Conservation (phyloP, 1,140 invertebrate species). For the Drosophila busckii region DNA sequence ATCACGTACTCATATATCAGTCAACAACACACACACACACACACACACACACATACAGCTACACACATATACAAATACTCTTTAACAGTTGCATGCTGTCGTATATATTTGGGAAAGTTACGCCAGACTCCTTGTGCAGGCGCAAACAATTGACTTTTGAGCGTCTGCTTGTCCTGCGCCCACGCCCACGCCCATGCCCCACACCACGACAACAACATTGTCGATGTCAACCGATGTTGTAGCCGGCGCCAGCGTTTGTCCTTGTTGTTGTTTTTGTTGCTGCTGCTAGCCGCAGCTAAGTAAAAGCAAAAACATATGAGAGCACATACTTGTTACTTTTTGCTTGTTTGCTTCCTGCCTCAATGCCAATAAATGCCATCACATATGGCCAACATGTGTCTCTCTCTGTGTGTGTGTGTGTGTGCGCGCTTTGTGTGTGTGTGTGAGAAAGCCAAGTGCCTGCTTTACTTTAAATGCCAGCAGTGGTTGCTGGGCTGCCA, state of each 20-base stretch:
- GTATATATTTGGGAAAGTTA: conserved; percentile 43
- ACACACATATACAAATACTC: conserved; percentile 1
- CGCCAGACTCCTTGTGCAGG: conserved; percentile 58
- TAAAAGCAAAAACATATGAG: conserved; percentile 71
- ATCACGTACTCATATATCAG: conserved; percentile 42
- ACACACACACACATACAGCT: conserved; percentile 20
- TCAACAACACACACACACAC: conserved; percentile 21
- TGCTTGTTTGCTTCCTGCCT: conserved; percentile 48
- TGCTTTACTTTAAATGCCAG: conserved; percentile 51
- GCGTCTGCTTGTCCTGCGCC: conserved; percentile 22
- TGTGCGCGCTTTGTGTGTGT: neutral
- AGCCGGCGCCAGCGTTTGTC: conserved; percentile 34
- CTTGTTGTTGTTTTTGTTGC: conserved; percentile 36
- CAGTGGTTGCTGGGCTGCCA: conserved; percentile 33
- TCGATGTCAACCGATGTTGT: conserved; percentile 29
- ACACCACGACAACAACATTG: neutral
- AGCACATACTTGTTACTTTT: conserved; percentile 64
- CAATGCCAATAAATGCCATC: conserved; percentile 53
- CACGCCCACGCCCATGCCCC: conserved; percentile 11
- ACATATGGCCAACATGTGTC: too few species aligned
- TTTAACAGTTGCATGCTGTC: too few species aligned
- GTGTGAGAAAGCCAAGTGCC: conserved; percentile 11
- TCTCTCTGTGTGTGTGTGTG: too few species aligned
- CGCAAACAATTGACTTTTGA: conserved; percentile 72
- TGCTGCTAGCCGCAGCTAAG: conserved; percentile 44